Base-by-base conservation (phyloP, 2,113 vertebrate genomes). In the Gymnobelideus leadbeateri region DNA sequence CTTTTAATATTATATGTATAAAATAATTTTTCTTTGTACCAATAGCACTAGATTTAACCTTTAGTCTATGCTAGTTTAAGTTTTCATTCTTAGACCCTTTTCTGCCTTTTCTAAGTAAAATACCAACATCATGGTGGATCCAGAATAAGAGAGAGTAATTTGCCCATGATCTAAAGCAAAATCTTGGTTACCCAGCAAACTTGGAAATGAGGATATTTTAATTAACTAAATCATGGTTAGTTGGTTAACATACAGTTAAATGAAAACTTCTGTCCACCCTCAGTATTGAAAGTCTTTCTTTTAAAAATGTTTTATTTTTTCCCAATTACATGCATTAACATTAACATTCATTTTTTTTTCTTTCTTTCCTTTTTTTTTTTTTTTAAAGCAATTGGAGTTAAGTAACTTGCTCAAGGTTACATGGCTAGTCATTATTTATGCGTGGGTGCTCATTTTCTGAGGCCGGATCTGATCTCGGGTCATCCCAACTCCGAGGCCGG, bases 231-330 rank as follows among this genome's bases (percentile, higher is more conserved):
- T 50, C 25, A 84, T 90, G n/a, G n/a, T n/a, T n/a, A n/a, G n/a
- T 51, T 25, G 91, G 25, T 90, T 92, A 61, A 92, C 21, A 55
- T 77, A 92, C 51, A 37, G 43, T 51, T 89, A 91, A 94, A 53
- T 47, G 53, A 10, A 93, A 90, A 94, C 16, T 28, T 28, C 28
- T 89, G 52, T 93, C 53, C 28, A 92, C 90, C 52, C 31, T 61
- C 3, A n/a, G 31, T 77, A 77, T 19, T 77, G 37, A 77, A 77
- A 77, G n/a, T 77, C 14, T 77, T 77, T 26, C 24, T 24, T 31
- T 11, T 31, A 61, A 61, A 61, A 61, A 61, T 6, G 11, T 10
- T 57, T 8, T 31, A 61, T 61, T 61, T 61, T 54, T 61, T 61
- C 26, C 55, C 2, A 61, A 61, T 61, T 28, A 57, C 26, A 11